Percentiles rank a stretch among this genome's conserved stretches.
Conservation (phyloP, 2,113 vertebrate species). For the Indri indri region DNA sequence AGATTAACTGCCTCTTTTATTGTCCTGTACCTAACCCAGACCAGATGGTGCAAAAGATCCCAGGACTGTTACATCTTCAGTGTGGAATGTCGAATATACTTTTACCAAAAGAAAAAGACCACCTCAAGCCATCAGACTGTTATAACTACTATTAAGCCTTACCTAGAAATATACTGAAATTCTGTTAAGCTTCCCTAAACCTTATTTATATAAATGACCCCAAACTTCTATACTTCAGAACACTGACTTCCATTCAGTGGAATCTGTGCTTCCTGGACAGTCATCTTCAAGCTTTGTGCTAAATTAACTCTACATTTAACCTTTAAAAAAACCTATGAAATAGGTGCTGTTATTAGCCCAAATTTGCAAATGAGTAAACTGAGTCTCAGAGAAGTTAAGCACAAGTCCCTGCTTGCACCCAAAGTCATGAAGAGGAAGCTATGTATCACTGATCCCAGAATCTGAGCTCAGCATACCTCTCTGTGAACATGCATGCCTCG, state of each 20-base stretch:
- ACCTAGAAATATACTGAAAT: not conserved
- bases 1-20: not conserved
- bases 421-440: not conserved
- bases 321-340: not conserved
- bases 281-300: not conserved
- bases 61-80: not conserved
- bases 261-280: not conserved
- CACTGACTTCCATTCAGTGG: not conserved
- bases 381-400: not conserved
- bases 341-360: not conserved
- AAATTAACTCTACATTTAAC: not conserved
- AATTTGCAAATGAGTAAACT: not conserved
- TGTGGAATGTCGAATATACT: not conserved
- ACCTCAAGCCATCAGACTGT: not conserved
- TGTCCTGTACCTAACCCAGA: not conserved
- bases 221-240: not conserved
- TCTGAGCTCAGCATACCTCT: not conserved
- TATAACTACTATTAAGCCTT: not conserved
- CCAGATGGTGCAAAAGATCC: not conserved
- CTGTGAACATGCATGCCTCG: not conserved
- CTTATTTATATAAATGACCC: not conserved
- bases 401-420: not conserved
- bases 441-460: not conserved
- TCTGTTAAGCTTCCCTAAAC: not conserved
- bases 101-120: not conserved